Evolutionary conservation across 2,113 vertebrate genomes (phyloP), one percentile per base, ranked within the genome.

Genomic region (Barbus barbus): DNA sequence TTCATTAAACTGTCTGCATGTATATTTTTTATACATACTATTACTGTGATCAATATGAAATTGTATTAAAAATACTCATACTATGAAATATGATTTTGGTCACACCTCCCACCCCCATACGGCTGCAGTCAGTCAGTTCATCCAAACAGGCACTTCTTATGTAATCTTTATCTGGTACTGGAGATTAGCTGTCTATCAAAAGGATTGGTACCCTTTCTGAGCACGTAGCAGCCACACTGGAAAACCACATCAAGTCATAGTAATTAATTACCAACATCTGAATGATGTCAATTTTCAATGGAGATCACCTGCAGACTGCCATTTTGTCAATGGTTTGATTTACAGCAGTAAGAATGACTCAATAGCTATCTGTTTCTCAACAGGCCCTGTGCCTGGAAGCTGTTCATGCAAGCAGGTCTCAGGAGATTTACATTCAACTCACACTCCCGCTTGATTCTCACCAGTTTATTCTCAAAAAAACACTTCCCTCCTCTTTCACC

Each of bases 271-370:
- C 22, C 53, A 58, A n/a, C 22, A 58, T 38, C 14, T 18, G 67
- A 44, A 73, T 80, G 36, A 80, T 72, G 76, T 28, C 31, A 46
- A 44, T 36, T 31, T 24, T 56, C 13, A 48, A n/a, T 58, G 18
- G 51, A 61, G 28, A n/a, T 28, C 11, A 56, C 69, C 26, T 31
- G 24, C 77, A 58, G 38, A 44, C 69, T 46, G 38, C 24, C 5
- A 20, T 86, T 16, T 46, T 48, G 53, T 74, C 51, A 56, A 44
- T 78, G 65, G 24, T 83, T 78, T 78, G 67, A 83, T 44, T 83
- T 74, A 75, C 20, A 75, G 36, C 81, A 61, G 31, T 36, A 67
- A 56, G 33, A 65, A 20, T 51, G 51, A 38, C 31, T 67, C 60
- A 61, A 76, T 69, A 36, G 78, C 65, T 41, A 36, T 80, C 67